Base-by-base conservation (phyloP, 1,140 invertebrate species). In the Leptinotarsa undecemlineata region DNA sequence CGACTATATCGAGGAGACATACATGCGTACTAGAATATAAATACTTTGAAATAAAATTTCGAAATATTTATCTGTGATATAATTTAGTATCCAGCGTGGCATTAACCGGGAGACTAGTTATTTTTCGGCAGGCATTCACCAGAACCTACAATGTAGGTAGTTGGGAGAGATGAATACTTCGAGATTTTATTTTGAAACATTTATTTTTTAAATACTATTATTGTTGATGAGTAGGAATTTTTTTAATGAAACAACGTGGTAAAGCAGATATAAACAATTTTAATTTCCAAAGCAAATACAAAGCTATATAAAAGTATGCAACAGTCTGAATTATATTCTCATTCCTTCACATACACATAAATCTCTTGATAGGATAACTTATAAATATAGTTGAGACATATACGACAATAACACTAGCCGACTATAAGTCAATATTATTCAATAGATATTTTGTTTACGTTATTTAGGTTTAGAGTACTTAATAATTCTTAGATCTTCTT, bases 261-360 rank as follows among this genome's bases (percentile, higher is more conserved):
- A 48, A 73, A 73, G 72, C 72, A 73, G 72, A 73, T 73, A 57
- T 68, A 73, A 73, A 73, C 72, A 73, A 73, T 69, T 73, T 76
- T 73, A 68, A 80, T 80, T 63, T 73, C 74, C 62, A 81, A 81
- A 81, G 79, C 76, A 81, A 81, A 80, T 81, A 81, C 80, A 81
- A 80, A 81, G 80, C 80, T 81, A 80, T 80, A 80, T 80, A 80
- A 81, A 81, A 81, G 76, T 80, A 77, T 79, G 78, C 79, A 80
- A 80, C 78, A 80, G 74, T 79, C 73, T 73, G 73, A 73, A 77
- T 73, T 73, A 78, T 48, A 80, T 48, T 74, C 42, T 23, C 48
- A 33, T 68, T 62, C 20, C 73, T 73, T 62, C 57, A 70, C 75
- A 71, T 76, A 73, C 23, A 70, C 26, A 14, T 69, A 71, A 76